phyloP scores from a whole-genome alignment of 2,888 invertebrate species.

The Melinopterus prodromus region DNA sequence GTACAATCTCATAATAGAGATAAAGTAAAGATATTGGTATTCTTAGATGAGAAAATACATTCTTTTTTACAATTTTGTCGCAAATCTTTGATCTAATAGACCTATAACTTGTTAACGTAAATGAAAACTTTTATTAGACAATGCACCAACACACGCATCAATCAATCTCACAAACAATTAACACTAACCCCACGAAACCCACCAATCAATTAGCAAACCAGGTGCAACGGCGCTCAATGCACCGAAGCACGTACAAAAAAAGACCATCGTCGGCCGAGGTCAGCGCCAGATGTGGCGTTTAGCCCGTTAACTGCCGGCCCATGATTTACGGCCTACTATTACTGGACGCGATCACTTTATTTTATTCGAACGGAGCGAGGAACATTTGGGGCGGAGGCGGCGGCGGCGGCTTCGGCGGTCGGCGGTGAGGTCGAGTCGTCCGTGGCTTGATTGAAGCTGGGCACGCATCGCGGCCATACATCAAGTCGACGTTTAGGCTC shows the following conservation, averaged over 20 bases:
- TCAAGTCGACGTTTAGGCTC: conserved; percentile 18
- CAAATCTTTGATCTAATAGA: too few species aligned
- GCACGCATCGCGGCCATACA: conserved; percentile 22
- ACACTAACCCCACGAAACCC: background rate
- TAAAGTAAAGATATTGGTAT: too few species aligned
- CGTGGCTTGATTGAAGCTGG: conserved; percentile 11
- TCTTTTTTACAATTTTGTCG: too few species aligned
- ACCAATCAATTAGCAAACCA: conserved; percentile 12
- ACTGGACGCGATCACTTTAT: conserved; percentile 19
- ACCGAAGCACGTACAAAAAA: background rate
- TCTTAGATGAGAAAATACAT: too few species aligned
- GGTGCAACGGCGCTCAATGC: background rate
- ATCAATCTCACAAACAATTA: background rate
- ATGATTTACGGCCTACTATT: conserved; percentile 19
- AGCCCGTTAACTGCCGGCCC: background rate
- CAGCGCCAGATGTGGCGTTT: conserved; percentile 20
- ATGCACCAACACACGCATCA: background rate
- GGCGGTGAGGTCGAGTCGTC: background rate
- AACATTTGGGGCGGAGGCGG: conserved; percentile 7
- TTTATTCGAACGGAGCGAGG: conserved; percentile 13
- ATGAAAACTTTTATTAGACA: too few species aligned
- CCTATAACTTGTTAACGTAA: too few species aligned
- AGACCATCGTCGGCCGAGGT: background rate
- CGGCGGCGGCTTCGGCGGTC: conserved; percentile 4
- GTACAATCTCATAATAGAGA: too few species aligned